Evolutionary conservation across 2,113 vertebrate genomes (phyloP), one percentile per base, ranked within the genome.

Genomic region (Centropus bengalensis): DNA sequence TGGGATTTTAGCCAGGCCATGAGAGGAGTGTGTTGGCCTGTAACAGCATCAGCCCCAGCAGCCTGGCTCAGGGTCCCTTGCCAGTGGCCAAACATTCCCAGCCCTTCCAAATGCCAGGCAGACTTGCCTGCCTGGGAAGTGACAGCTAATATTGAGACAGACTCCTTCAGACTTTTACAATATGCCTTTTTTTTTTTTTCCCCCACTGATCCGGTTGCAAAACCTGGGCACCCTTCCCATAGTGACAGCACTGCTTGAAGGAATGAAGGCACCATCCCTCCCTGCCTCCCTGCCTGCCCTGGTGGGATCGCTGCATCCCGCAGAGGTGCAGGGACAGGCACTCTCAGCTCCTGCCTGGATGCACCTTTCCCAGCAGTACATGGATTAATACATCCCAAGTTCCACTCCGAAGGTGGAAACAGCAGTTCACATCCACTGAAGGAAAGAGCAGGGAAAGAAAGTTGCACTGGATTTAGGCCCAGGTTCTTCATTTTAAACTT

Each of bases 1-100:
- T 0, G 1, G 22, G 10, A 7, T 60, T 52, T 60, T 55, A 64
- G 38, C 16, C 23, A 59, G 27, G 0, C 0, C 26, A 44, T 11
- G 20, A 33, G 5, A n/a, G 4, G 4, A 84, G 16, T 6, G 21
- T 14, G 10, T 23, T 38, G n/a, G 9, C 32, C 19, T 51, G 26
- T 30, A 44, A 24, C 15, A 5, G 11, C 26, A 19, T n/a, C 51
- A 20, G 20, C n/a, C 33, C 58, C 2, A 1, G n/a, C 33, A 64
- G 66, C 22, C n/a, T 47, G 36, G 27, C 30, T 33, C 62, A 26
- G 38, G 6, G n/a, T 30, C 26, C 30, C n/a, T 38, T 2, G 0
- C 15, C 0, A 0, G 30, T 30, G 40, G 30, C 45, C 0, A 1
- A 1, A 3, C 5, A 4, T 13, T 38, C 45, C 56, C 14, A 64